A percentile compares a stretch with the other conserved stretches of the same genome.
These are phyloP conservation scores for Struthidea cinerea DNA, from an alignment of 2,113 vertebrate genomes.

Conservation along the genomic window DNA sequence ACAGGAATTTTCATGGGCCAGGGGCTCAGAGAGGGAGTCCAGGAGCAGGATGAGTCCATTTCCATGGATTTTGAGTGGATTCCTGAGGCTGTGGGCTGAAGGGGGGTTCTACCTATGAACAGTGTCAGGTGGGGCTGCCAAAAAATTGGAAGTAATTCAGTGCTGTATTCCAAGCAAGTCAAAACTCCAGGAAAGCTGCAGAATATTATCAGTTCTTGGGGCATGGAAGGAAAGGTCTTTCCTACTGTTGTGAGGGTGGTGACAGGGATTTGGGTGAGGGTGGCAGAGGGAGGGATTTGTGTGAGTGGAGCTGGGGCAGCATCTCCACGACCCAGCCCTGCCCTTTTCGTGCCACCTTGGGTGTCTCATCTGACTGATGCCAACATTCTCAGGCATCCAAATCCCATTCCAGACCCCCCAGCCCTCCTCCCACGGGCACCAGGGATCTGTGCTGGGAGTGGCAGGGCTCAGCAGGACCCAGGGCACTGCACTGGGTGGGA, in stretches of 20 bases:
- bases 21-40: background rate
- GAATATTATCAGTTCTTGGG: background rate
- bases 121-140: background rate
- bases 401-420: background rate
- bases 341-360: background rate
- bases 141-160: background rate
- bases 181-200: background rate
- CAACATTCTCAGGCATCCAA: background rate
- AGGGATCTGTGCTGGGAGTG: background rate
- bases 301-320: background rate
- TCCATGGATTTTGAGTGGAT: background rate
- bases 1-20: background rate
- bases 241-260: background rate
- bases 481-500: background rate
- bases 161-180: background rate
- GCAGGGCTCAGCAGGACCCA: background rate
- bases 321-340: background rate
- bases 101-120: background rate
- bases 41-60: background rate
- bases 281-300: background rate
- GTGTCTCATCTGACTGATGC: background rate
- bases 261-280: background rate
- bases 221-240: background rate
- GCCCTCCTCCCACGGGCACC: background rate
- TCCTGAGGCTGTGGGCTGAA: background rate